Conservation (phyloP, 2,113 vertebrate genomes). For the Agapornis roseicollis region DNA sequence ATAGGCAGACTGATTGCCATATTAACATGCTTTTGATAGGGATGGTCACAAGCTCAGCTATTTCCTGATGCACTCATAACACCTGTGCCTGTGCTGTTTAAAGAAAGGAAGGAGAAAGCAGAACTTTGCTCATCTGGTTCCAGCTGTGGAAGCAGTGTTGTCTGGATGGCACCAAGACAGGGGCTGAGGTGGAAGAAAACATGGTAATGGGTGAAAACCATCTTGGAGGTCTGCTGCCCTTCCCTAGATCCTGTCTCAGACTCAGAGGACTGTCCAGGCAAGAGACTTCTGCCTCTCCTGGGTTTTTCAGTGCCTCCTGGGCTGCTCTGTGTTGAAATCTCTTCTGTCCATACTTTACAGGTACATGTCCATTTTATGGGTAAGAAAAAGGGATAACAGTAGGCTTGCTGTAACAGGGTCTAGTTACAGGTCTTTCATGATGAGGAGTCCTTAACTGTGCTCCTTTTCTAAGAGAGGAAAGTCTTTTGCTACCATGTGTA, state of each 20-base stretch:
- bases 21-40: not conserved
- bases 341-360: not conserved
- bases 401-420: not conserved
- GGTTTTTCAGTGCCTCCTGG: not conserved
- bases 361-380: not conserved
- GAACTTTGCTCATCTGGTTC: rapidly evolving
- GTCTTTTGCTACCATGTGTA: not conserved
- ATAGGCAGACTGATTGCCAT: not conserved
- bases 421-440: not conserved
- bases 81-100: rapidly evolving
- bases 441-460: not conserved
- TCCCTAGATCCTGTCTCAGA: not conserved
- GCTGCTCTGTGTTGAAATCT: not conserved
- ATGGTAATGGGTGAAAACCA: not conserved
- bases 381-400: not conserved
- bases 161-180: too few relatives aligned
- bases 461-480: not conserved
- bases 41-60: too few relatives aligned
- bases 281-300: not conserved
- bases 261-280: not conserved
- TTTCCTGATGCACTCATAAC: rapidly evolving
- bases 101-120: not conserved
- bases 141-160: not conserved
- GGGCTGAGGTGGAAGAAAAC: not conserved
- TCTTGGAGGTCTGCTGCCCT: rapidly evolving